Evolutionary conservation across 2,797 vertebrate genomes (phyloP), one percentile per base, ranked within the genome.

Genomic region (Paramormyrops hopkinsi): DNA sequence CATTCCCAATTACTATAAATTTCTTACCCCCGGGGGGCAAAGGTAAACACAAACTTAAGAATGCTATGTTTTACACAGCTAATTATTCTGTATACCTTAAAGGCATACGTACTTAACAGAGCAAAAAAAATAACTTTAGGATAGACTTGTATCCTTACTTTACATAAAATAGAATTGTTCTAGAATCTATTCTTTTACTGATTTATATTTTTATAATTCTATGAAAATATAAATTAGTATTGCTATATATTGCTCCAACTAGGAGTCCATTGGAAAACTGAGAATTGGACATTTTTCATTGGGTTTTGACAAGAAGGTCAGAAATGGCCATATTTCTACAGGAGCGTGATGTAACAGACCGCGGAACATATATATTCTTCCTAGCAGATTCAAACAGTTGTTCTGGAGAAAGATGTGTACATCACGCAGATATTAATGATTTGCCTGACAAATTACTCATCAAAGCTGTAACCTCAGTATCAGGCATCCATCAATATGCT

Each of bases 401-500:
- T 41, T 88, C 6, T 22, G 25, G 7, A 84, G 54, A 37, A 17
- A 51, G 88, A 7, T 65, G 56, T 29, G 44, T 41, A 86, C 22
- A 41, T 22, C 25, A 48, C 33, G 4, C 14, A 19, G 22, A 25
- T 79, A 89, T 48, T 33, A 84, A 85, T 56, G 37, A 29, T 84
- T 37, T 44, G 7, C 4, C 76, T 19, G 37, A 50, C 54, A 56
- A 50, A 86, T 65, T 50, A 65, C 41, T 37, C n/a, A 65, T 54
- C 53, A 6, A 44, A 51, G 56, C 82, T 65, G 41, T 25, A 59
- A 69, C 82, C 25, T 86, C 22, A 22, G 25, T 50, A 65, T 69
- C 88, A 50, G 44, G 50, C 11, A 33, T 22, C 82, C n/a, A 69
- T 85, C 88, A 51, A 69, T 89, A 84, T 69, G 46, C 82, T 48